Evolutionary conservation across 2,113 vertebrate species (phyloP).

Genomic region (Osmerus eperlanus): DNA sequence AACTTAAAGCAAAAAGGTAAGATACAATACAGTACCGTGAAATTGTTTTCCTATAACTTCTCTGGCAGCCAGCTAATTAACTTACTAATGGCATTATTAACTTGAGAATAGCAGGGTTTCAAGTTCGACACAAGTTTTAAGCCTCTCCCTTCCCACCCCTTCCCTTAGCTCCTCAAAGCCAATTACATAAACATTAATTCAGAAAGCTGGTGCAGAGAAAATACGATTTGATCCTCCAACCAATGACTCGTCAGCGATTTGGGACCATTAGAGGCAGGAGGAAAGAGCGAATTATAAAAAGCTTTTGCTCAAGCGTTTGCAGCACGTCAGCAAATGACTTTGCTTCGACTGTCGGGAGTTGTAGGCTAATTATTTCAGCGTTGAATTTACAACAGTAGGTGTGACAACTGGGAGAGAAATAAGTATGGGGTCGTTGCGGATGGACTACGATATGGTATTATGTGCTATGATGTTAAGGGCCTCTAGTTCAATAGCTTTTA

Average conservation of each 20-base stretch:
- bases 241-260: constrained; percentile 5
- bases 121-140: background rate
- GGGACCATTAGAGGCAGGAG: background rate
- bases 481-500: too few relatives aligned
- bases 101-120: background rate
- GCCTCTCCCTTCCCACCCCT: background rate
- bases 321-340: background rate
- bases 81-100: background rate
- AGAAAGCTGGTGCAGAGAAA: background rate
- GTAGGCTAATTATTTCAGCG: too few relatives aligned
- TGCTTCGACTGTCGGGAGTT: background rate
- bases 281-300: background rate
- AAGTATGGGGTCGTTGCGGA: too few relatives aligned
- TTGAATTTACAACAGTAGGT: too few relatives aligned
- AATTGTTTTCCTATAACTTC: background rate
- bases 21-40: constrained; percentile 12
- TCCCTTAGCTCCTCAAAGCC: background rate
- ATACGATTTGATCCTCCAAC: background rate
- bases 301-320: background rate
- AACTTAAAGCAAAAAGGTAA: constrained; percentile 98
- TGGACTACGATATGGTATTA: too few relatives aligned
- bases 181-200: constrained; percentile 2
- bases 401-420: too few relatives aligned
- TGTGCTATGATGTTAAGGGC: too few relatives aligned
- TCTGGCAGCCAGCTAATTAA: background rate